These are phyloP conservation scores for Hypanus sabinus DNA, from an alignment of 2,113 vertebrate species.

Conservation along the genomic window DNA sequence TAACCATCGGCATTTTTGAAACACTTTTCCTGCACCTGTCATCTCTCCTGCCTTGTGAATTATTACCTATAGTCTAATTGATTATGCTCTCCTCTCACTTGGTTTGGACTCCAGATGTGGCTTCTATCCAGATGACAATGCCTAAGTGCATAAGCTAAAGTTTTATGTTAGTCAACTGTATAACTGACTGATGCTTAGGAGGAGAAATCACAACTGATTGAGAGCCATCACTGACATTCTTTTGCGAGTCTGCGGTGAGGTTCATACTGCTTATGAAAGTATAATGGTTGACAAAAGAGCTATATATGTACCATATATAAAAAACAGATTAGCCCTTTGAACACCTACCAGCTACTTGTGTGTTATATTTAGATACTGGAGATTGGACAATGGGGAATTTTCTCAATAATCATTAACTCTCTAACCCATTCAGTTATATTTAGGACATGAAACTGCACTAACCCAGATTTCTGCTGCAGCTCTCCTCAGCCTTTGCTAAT, in stretches of 20 bases:
- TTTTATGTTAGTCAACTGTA: neutral
- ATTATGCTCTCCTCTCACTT: neutral
- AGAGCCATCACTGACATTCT: neutral
- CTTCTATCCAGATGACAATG: neutral
- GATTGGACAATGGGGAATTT: neutral
- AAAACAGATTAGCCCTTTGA: neutral
- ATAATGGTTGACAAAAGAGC: neutral
- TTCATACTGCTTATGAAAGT: neutral
- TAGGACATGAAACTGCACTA: neutral
- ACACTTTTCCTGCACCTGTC: too few species aligned
- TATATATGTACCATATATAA: neutral
- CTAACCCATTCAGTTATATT: conserved; percentile 22
- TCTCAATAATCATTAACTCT: conserved; percentile 25
- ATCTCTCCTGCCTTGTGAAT: too few species aligned
- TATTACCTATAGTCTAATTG: neutral
- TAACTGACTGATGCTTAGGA: neutral
- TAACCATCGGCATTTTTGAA: too few species aligned
- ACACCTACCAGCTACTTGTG: neutral
- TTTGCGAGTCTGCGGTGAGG: neutral
- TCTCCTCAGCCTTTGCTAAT: neutral
- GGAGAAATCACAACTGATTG: neutral
- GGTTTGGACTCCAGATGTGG: too few species aligned
- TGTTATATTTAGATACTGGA: conserved; percentile 20
- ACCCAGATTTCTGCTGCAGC: conserved; percentile 7
- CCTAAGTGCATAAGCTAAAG: neutral